These are phyloP conservation scores for Mnemiopsis leidyi DNA, from an alignment of 37 sponge, comb jelly and placozoan genomes.

Conservation along the genomic window DNA sequence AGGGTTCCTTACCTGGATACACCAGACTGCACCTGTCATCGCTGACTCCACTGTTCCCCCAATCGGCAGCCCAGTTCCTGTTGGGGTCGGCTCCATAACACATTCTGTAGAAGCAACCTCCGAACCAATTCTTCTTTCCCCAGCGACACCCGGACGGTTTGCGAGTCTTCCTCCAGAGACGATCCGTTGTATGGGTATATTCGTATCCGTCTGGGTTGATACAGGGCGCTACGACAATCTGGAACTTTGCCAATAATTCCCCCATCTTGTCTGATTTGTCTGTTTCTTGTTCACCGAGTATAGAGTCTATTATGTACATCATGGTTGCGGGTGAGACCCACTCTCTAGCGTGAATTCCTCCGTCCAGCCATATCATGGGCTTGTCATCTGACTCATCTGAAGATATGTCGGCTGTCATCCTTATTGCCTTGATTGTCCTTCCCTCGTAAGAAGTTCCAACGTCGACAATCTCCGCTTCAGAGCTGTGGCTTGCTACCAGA, in stretches of 20 bases:
- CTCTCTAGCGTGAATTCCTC: conserved; percentile 57
- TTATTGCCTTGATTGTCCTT: not conserved
- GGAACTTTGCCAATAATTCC: not conserved
- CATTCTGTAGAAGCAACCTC: conserved; percentile 6
- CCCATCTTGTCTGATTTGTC: not conserved
- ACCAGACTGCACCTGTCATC: not conserved
- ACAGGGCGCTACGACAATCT: not conserved
- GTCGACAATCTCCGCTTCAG: not conserved
- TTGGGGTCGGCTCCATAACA: conserved; percentile 51
- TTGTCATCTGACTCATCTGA: not conserved
- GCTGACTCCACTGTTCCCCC: not conserved
- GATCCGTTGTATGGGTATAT: conserved; percentile 12
- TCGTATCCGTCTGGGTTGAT: conserved; percentile 63
- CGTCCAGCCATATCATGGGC: conserved; percentile 46
- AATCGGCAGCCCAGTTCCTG: conserved; percentile 45
- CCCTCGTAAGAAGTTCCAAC: not conserved
- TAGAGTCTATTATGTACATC: conserved; percentile 6
- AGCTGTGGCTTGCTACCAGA: not conserved
- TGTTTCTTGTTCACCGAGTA: not conserved
- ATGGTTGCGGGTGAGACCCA: conserved; percentile 52
- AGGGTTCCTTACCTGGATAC: not conserved
- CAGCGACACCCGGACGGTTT: not conserved
- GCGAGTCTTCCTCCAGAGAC: conserved; percentile 50
- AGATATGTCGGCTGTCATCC: not conserved
- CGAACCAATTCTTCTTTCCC: not conserved